A percentile compares a stretch with the other conserved stretches of the same genome.
Evolutionary conservation across 2,888 invertebrate genomes (phyloP).

Genomic region (Pyralis farinalis): DNA sequence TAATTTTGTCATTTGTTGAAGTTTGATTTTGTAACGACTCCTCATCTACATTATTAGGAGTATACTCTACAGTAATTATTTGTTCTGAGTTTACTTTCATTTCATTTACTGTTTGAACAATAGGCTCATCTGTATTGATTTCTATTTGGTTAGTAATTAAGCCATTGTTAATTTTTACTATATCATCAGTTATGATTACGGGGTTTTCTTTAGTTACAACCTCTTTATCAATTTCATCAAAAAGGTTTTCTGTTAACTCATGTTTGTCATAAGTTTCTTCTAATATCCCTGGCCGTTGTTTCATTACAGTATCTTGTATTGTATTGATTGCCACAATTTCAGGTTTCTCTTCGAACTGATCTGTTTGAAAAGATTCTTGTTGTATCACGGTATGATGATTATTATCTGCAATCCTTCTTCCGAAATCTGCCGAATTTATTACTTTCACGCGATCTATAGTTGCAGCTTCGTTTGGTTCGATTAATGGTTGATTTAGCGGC

Average conservation of each 20-base stretch:
- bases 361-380: too few relatives aligned
- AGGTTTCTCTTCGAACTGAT: too few relatives aligned
- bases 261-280: neutral
- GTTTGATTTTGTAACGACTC: neutral
- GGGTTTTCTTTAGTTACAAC: neutral
- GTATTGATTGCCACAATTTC: neutral
- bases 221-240: neutral
- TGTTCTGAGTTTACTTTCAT: neutral
- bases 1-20: too few relatives aligned
- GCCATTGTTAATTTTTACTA: too few relatives aligned
- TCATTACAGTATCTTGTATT: neutral
- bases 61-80: neutral
- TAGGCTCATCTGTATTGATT: too few relatives aligned
- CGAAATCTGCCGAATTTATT: conserved; percentile 1
- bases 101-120: neutral
- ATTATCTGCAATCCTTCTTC: neutral
- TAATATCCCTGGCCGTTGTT: neutral
- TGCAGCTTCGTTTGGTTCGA: too few relatives aligned
- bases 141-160: too few relatives aligned
- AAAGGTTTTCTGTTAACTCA: neutral
- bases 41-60: neutral
- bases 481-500: too few relatives aligned
- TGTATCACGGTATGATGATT: neutral
- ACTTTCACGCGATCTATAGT: conserved; percentile 6
- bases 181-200: too few relatives aligned